Percentiles rank a stretch among this genome's conserved stretches.
These are phyloP conservation scores for Trissolcus japonicus DNA, from an alignment of 2,888 invertebrate species.

Conservation along the genomic window DNA sequence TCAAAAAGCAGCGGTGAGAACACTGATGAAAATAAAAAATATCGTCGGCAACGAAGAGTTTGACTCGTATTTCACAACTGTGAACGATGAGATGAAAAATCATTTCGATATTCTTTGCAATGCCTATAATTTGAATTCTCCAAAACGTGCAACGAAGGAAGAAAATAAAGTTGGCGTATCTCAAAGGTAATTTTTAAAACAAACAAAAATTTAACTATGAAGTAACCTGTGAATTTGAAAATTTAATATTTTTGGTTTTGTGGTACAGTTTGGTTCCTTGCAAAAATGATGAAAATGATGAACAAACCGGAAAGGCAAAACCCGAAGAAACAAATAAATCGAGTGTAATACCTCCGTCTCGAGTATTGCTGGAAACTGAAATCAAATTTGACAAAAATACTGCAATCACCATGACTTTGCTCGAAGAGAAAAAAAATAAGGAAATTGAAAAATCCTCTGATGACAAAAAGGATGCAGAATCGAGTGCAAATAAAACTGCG, in stretches of 20 bases:
- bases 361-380: conserved; percentile 88
- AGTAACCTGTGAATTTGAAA: no score
- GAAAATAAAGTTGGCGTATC: neutral
- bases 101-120: conserved; percentile 81
- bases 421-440: conserved; percentile 82
- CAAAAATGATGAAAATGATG: neutral
- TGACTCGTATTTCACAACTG: conserved; percentile 77
- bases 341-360: conserved; percentile 63
- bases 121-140: conserved; percentile 77
- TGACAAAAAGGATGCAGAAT: conserved; percentile 64
- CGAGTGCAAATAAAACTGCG: conserved; percentile 27
- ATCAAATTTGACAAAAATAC: conserved; percentile 88
- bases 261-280: neutral
- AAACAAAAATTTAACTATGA: no score
- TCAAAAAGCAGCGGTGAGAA: conserved; percentile 83
- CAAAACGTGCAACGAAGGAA: conserved; percentile 6
- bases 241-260: neutral
- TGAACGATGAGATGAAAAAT: conserved; percentile 76
- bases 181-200: conserved; percentile 4
- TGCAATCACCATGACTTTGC: conserved; percentile 88
- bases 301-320: neutral
- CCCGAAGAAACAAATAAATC: conserved; percentile 66
- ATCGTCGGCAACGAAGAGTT: conserved; percentile 83
- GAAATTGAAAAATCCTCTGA: conserved; percentile 51
- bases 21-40: conserved; percentile 83